These are phyloP conservation scores for Bergia puertoricense DNA, from an alignment of 92 coral and sea anemone species.

Conservation along the genomic window DNA sequence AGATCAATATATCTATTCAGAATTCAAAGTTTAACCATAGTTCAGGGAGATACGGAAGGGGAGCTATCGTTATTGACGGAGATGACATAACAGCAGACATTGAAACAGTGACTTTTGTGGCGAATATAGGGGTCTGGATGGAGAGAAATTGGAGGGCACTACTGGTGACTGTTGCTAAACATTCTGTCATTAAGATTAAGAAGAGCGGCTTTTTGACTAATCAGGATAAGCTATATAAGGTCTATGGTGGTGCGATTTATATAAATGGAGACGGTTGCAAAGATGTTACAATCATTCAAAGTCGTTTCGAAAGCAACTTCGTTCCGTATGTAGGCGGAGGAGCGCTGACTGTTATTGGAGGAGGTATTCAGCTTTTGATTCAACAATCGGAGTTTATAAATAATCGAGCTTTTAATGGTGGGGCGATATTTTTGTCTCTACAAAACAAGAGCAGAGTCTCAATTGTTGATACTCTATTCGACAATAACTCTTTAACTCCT, in stretches of 20 bases:
- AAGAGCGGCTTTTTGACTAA: neutral
- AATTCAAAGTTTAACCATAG: neutral
- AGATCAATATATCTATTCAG: neutral
- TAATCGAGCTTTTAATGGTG: neutral
- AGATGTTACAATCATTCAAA: neutral
- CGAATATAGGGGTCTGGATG: neutral
- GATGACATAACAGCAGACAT: neutral
- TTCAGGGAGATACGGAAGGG: neutral
- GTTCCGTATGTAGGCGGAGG: neutral
- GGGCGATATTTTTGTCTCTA: neutral
- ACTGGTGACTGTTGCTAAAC: neutral
- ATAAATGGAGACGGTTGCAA: neutral
- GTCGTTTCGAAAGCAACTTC: neutral
- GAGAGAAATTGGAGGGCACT: neutral
- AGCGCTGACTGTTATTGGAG: neutral
- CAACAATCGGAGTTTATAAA: slow-evolving; percentile 2
- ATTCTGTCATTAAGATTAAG: neutral
- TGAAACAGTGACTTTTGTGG: neutral
- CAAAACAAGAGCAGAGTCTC: neutral
- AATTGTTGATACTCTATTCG: neutral
- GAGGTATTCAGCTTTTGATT: slow-evolving; percentile 2
- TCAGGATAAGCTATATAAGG: too few species aligned
- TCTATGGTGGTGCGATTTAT: neutral
- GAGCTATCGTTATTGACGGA: neutral
- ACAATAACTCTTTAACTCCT: neutral